A percentile compares a stretch with the other conserved stretches of the same genome.
phyloP scores from a whole-genome alignment of 2,797 vertebrate genomes.

The Sebastes matsubarae region DNA sequence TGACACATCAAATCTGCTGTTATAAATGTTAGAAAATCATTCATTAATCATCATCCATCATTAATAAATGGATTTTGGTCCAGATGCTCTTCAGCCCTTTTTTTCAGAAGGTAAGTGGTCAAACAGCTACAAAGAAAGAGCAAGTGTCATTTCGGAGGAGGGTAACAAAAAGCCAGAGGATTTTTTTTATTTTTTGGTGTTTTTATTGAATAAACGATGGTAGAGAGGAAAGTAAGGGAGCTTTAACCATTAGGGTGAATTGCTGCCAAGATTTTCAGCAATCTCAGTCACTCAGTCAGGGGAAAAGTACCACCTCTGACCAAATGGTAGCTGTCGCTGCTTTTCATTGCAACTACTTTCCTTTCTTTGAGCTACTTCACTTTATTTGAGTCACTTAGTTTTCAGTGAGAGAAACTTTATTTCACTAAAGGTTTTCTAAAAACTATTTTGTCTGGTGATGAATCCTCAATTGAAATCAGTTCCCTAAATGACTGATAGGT shows the following conservation, averaged over 20 bases:
- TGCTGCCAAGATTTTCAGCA: constrained; percentile 9
- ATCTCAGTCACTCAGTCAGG: constrained; percentile 6
- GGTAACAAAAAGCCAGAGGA: background rate
- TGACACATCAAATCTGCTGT: background rate
- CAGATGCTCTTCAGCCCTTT: background rate
- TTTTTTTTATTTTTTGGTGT: background rate
- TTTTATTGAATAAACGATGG: background rate
- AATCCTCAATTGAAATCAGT: background rate
- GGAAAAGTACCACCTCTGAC: background rate
- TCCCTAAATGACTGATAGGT: background rate
- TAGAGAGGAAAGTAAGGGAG: background rate
- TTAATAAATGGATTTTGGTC: background rate
- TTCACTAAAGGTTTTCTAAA: background rate
- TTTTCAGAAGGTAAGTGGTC: background rate
- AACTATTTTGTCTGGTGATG: background rate
- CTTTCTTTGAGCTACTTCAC: background rate
- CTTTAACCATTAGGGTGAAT: background rate
- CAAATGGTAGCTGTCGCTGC: background rate
- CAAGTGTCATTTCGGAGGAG: background rate
- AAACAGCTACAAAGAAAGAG: background rate
- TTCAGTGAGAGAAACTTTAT: background rate
- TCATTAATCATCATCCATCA: no score
- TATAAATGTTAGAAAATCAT: background rate
- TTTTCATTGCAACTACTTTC: background rate
- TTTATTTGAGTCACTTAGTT: background rate